Conservation (phyloP, 2,888 invertebrate genomes). For the Eutolmus rufibarbis region DNA sequence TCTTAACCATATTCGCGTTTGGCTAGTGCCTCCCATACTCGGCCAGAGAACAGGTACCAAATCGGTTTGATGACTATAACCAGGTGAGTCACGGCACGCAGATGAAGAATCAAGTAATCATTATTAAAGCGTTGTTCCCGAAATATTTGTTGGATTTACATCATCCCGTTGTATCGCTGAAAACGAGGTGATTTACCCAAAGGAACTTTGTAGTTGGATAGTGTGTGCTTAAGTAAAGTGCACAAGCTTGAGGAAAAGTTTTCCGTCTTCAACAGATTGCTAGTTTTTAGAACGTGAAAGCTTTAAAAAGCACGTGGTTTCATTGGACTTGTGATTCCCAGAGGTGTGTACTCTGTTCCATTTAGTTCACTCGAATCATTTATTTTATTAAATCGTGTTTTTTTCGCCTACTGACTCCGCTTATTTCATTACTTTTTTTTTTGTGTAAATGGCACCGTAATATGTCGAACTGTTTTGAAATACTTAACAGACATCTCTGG, state of each 20-base stretch:
- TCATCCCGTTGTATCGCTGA: background rate
- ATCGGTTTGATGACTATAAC: background rate
- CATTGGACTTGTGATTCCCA: background rate
- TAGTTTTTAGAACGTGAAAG: background rate
- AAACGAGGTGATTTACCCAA: background rate
- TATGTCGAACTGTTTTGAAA: background rate
- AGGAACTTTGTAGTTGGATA: background rate
- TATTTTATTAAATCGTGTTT: background rate
- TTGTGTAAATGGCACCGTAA: background rate
- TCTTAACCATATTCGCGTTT: background rate
- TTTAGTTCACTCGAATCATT: background rate
- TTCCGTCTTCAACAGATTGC: background rate
- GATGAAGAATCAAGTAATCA: background rate
- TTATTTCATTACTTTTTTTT: background rate
- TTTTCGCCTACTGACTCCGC: background rate
- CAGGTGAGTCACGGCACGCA: background rate
- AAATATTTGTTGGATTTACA: background rate
- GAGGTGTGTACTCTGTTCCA: background rate
- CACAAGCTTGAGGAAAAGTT: background rate
- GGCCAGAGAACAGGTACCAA: background rate
- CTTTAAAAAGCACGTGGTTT: background rate
- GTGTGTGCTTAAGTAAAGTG: background rate
- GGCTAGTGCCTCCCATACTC: background rate
- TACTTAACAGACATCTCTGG: background rate
- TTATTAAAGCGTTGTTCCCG: background rate